Evolutionary conservation across 2,888 invertebrate species (phyloP).

Genomic region (Argyresthia albistria): DNA sequence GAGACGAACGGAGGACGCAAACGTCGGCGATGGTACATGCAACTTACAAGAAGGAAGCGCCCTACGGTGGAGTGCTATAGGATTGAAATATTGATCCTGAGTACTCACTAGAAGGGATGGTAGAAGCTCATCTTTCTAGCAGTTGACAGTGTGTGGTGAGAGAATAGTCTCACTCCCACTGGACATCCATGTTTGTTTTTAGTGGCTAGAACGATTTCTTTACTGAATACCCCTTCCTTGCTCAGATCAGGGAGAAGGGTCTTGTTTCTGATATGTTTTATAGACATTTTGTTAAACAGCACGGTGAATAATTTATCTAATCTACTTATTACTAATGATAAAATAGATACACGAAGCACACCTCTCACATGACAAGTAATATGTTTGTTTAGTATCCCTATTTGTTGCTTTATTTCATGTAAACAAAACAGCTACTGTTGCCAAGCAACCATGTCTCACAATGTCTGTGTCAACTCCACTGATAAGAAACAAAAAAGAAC

Average conservation of each 20-base stretch:
- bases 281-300: slow-evolving; percentile 22
- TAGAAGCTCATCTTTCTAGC: slow-evolving; percentile 59
- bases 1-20: not conserved
- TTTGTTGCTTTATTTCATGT: no score
- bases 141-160: slow-evolving; percentile 74
- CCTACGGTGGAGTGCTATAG: not conserved
- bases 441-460: no score
- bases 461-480: no score
- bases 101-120: slow-evolving; percentile 44
- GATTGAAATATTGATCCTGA: not conserved
- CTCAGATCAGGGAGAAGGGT: slow-evolving; percentile 49
- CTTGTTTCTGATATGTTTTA: slow-evolving; percentile 56
- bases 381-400: no score
- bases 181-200: slow-evolving; percentile 48
- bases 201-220: slow-evolving; percentile 47
- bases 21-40: not conserved
- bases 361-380: no score
- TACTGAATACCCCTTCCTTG: slow-evolving; percentile 49
- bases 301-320: not conserved
- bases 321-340: no score
- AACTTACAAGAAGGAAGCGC: not conserved
- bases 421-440: no score
- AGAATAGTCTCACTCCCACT: slow-evolving; percentile 65
- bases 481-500: no score
- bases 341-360: no score